Evolutionary conservation across 2,797 vertebrate species (phyloP), one percentile per base, ranked within the genome.

Genomic region (Poeciliopsis presidionis): DNA sequence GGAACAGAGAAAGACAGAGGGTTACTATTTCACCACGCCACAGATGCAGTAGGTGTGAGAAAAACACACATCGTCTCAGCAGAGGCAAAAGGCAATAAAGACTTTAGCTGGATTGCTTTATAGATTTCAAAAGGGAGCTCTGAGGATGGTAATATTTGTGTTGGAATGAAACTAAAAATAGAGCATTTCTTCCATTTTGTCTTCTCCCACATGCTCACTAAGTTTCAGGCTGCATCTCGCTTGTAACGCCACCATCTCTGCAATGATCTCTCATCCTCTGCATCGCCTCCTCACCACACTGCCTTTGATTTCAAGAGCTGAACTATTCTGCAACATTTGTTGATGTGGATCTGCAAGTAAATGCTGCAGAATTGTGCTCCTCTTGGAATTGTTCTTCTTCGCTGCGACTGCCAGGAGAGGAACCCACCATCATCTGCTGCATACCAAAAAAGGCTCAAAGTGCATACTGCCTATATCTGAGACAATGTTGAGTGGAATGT

Each of bases 301-400:
- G 90, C 92, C 91, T 93, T 94, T 95, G 92, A 95, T 95, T 95
- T 95, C 94, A 95, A 95, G 95, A 96, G 95, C 91, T 94, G 95
- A 95, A 95, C 95, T 95, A 95, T 96, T 95, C 95, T 95, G 94
- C 95, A 95, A 95, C 95, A 96, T 96, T 95, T 96, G 94, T 95
- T 95, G 92, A 94, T 95, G 94, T 94, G 92, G 93, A 93, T 93
- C 91, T 95, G 94, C 90, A 94, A 95, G 95, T 95, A 96, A 96
- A 95, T 95, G 95, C 94, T 95, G 93, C 94, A 95, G 95, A 95
- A 95, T 94, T 95, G 94, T 96, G 94, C 95, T 95, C 92, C 91
- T 95, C 94, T 95, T 96, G 93, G 94, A 94, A 95, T 95, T 93
- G 92, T 91, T 95, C 93, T 93, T 94, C 94, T 93, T 91, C 94